Evolutionary conservation across 1,140 invertebrate species (phyloP).

Genomic region (Scaptomyza graminum): DNA sequence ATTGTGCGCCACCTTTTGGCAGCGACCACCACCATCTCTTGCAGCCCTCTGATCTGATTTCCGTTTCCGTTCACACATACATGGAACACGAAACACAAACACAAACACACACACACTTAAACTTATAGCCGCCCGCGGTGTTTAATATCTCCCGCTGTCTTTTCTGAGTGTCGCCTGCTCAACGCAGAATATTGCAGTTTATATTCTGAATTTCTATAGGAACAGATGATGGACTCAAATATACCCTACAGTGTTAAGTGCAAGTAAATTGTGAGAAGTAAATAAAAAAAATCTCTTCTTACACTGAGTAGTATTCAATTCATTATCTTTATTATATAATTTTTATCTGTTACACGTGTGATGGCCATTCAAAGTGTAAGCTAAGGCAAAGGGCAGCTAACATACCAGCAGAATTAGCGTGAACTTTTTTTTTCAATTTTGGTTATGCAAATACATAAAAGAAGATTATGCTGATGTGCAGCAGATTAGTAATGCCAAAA

Average conservation of each 20-base stretch:
- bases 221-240: neutral
- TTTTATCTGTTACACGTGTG: constrained; percentile 16
- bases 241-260: neutral
- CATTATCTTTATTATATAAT: no score
- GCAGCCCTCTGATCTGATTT: constrained; percentile 57
- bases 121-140: constrained; percentile 2
- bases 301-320: no score
- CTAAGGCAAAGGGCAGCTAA: constrained; percentile 5
- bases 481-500: constrained; percentile 27
- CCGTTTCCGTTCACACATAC: constrained; percentile 29
- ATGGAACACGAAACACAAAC: neutral
- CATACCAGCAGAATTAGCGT: neutral
- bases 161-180: constrained; percentile 42
- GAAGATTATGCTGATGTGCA: constrained; percentile 44
- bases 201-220: constrained; percentile 15
- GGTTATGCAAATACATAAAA: constrained; percentile 38
- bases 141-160: constrained; percentile 55
- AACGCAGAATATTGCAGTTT: constrained; percentile 62
- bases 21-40: neutral
- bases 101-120: neutral
- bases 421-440: constrained; percentile 43
- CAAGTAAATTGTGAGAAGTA: no score
- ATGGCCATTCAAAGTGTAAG: constrained; percentile 15
- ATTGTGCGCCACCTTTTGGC: constrained; percentile 31
- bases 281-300: no score